Conservation (phyloP, 2,888 invertebrate species). For the Caenorhabditis sinica region DNA sequence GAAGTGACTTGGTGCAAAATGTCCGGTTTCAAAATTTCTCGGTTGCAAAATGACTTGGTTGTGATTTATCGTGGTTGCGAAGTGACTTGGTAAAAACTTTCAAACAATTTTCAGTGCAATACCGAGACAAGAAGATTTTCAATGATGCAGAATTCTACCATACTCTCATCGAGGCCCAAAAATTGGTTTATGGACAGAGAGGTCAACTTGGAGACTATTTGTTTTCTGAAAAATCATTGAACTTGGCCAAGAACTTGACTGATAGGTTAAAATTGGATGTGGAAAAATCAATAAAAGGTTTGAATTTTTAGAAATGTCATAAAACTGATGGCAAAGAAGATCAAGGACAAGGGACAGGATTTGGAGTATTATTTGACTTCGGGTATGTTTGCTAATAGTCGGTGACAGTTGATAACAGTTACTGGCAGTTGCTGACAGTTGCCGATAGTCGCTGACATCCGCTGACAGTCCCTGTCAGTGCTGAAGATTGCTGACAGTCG, state of each 20-base stretch:
- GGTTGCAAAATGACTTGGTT: too few relatives aligned
- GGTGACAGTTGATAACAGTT: too few relatives aligned
- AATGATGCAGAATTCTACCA: conserved; percentile 88
- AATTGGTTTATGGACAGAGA: conserved; percentile 92
- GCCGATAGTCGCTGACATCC: too few relatives aligned
- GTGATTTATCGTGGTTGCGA: too few relatives aligned
- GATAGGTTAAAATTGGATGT: conserved; percentile 84
- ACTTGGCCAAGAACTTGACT: conserved; percentile 88
- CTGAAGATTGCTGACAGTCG: too few relatives aligned
- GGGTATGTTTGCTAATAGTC: too few relatives aligned
- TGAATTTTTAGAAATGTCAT: conserved; percentile 12
- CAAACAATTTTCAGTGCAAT: conserved; percentile 70
- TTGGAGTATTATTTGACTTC: conserved; percentile 50
- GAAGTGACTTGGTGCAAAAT: too few relatives aligned
- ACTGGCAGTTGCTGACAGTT: neutral
- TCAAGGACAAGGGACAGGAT: conserved; percentile 41
- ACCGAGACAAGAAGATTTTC: conserved; percentile 68
- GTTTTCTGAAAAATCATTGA: conserved; percentile 88
- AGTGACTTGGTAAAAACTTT: too few relatives aligned
- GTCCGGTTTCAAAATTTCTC: too few relatives aligned
- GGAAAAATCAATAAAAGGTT: neutral
- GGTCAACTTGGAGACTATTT: conserved; percentile 87
- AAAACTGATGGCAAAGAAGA: conserved; percentile 21
- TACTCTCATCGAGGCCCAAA: conserved; percentile 92
- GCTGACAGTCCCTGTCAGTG: too few relatives aligned